Evolutionary conservation across 2,113 vertebrate genomes (phyloP), one percentile per base, ranked within the genome.

Genomic region (Pseudorhombus dupliciocellatus): DNA sequence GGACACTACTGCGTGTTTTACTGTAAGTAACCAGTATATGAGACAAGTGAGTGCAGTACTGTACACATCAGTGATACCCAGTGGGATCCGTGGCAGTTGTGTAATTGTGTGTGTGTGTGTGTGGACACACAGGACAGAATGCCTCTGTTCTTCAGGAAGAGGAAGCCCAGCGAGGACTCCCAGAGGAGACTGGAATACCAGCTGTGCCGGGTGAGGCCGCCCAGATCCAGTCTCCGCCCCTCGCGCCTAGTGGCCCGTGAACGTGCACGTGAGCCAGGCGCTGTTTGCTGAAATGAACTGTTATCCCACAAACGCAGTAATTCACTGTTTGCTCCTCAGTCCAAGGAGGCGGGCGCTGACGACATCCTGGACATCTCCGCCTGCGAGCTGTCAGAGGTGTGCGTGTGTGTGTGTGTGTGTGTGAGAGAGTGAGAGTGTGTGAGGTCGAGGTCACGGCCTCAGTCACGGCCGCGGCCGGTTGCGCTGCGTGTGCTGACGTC

Each of bases 351-450:
- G 5, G 97, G 97, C 52, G 96, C 97, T 44, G 97, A 95, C 84
- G 97, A 98, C 68, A 92, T 94, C 77, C 91, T 98, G 60, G 97
- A 99, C 85, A 93, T 98, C 74, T 98, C 97, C 50, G 89, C 84
- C 14, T 98, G 97, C 83, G 97, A 98, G 66, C 94, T 99, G 42
- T 91, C 94, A 22, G 97, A 98, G 94, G 97, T 98, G 90, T 94
- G 88, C 64, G 1, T 46, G 26, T 26, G 24, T 8, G 25, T 53
- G 26, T 26, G 2, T 44, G 15, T 44, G 40, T n/a, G 15, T 44
- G 1, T 15, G 40, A 18, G 15, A 16, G 4, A 18, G n/a, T n/a
- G n/a, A n/a, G n/a, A n/a, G n/a, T n/a, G n/a, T n/a, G n/a, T n/a
- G n/a, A n/a, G n/a, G n/a, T n/a, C n/a, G n/a, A n/a, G n/a, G n/a